Conservation (phyloP, 2,113 vertebrate species). For the Xiphophorus maculatus region DNA sequence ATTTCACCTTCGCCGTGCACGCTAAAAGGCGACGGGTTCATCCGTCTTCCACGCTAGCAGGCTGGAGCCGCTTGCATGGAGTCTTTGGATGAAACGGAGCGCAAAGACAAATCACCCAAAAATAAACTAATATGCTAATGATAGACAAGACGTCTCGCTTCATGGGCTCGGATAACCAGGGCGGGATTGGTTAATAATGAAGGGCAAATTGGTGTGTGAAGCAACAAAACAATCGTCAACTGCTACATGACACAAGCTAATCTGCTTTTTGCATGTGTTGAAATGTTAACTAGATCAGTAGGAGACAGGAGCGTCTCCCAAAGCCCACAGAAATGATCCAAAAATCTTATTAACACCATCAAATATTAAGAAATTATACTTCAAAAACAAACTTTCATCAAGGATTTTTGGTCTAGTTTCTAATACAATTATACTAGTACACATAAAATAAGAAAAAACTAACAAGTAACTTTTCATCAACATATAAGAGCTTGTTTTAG, state of each 20-base stretch:
- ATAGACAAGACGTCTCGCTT: slow-evolving; percentile 19
- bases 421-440: too few species aligned
- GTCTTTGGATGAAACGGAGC: not conserved
- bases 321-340: too few species aligned
- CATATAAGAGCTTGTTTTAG: too few species aligned
- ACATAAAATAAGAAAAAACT: too few species aligned
- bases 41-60: slow-evolving; percentile 33
- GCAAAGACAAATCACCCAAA: slow-evolving; percentile 15
- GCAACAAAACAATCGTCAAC: slow-evolving; percentile 2
- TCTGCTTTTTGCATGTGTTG: not conserved
- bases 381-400: too few species aligned
- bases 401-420: too few species aligned
- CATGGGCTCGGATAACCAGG: not conserved
- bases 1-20: slow-evolving; percentile 60
- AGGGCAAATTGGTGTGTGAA: slow-evolving; percentile 11
- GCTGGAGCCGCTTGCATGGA: slow-evolving; percentile 6
- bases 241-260: not conserved
- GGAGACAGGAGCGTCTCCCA: too few species aligned
- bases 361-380: too few species aligned
- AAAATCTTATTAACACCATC: too few species aligned
- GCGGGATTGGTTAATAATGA: slow-evolving; percentile 15
- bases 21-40: slow-evolving; percentile 63
- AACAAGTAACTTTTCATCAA: too few species aligned
- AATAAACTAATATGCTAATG: slow-evolving; percentile 34
- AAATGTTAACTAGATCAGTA: too few species aligned